Base-by-base conservation (phyloP, 2,888 invertebrate species). In the Folsomia candida region DNA sequence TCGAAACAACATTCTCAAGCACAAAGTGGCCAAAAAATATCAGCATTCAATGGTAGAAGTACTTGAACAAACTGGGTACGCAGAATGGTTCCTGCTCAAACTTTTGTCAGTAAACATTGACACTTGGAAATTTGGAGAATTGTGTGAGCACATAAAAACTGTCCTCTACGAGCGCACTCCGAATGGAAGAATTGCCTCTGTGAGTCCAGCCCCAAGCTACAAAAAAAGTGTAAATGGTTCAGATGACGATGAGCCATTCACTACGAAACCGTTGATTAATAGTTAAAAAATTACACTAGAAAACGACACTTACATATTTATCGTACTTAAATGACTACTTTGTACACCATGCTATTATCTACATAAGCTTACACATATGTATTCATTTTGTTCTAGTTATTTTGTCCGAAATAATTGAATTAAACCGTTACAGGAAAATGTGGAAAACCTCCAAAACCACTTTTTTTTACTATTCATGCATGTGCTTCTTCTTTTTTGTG, bases 81-180 rank as follows among this genome's bases (percentile, higher is more conserved):
- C 73, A 6, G 79, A 79, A 47, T 79, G 78, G 78, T 79, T 79
- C 60, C 58, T 78, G 9, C 69, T 79, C n/a, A 76, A 78, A 64
- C 68, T 73, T 27, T 61, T 79, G 68, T 72, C 76, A 6, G 67
- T 63, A 0, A 79, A 79, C 67, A 68, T 78, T 26, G 72, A 76
- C 59, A 37, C 66, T 1, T 66, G 74, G 2, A n/a, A 74, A 60
- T 74, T 76, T 57, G 76, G 76, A 1, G 76, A 76, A 37, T 37
- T 76, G 22, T 75, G 73, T 60, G 69, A 68, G 2, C 68, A 68
- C 2, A 71, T 76, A 14, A 70, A 71, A 29, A 51, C 11, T 11
- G 68, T 69, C 9, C 59, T 76, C 20, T 62, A 28, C 28, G 70
- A 71, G 47, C 57, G 47, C n/a, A 51, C 62, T 51, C 60, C 67